A percentile compares a stretch with the other conserved stretches of the same genome.
Conservation (phyloP, 2,797 vertebrate species). For the Peromyscus melanophrys region DNA sequence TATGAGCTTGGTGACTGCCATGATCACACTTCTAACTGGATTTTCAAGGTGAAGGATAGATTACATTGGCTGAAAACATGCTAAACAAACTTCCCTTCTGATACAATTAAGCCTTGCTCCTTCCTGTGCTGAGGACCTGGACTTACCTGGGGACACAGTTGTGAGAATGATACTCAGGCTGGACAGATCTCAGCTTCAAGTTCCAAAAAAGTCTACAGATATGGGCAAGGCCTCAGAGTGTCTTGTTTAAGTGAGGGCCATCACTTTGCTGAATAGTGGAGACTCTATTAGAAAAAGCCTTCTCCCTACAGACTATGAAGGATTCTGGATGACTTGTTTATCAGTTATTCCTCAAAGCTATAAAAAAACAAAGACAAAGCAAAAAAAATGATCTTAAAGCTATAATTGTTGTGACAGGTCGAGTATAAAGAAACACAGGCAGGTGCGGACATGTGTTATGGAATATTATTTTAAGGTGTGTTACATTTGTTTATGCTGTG, state of each 20-base stretch:
- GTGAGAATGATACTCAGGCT: background rate
- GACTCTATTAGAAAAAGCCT: background rate
- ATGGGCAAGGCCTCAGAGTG: background rate
- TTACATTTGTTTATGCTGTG: too few relatives aligned
- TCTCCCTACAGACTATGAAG: background rate
- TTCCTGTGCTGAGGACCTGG: background rate
- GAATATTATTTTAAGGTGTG: too few relatives aligned
- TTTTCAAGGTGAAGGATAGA: conserved; percentile 60
- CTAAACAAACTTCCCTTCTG: background rate
- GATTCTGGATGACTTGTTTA: background rate
- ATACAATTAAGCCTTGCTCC: background rate
- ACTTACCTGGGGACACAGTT: background rate
- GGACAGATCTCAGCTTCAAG: background rate
- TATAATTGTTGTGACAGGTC: background rate
- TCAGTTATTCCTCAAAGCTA: background rate
- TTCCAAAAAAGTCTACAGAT: background rate
- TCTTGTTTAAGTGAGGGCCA: too few relatives aligned
- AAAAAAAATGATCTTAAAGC: background rate
- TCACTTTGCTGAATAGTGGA: background rate
- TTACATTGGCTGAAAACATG: background rate
- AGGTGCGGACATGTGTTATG: too few relatives aligned
- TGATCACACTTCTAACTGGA: conserved; percentile 53
- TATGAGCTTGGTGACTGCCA: background rate
- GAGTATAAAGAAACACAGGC: background rate
- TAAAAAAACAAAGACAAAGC: background rate